Conservation (phyloP, 2,888 invertebrate genomes). For the Brenthis daphne region DNA sequence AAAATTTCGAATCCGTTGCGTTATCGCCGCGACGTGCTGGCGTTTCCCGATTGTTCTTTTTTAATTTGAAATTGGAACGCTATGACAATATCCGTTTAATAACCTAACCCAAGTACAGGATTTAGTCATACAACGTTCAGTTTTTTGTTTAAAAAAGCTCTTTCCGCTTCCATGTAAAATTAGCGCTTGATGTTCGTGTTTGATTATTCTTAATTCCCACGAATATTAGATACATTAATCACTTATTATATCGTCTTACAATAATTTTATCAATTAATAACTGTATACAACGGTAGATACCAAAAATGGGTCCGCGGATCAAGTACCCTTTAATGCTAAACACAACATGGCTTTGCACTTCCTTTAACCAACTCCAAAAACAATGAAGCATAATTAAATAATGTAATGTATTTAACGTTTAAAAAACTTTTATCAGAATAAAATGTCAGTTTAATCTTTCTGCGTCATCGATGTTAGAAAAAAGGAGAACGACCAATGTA, state of each 20-base stretch:
- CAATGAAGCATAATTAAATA: neutral
- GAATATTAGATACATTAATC: conserved; percentile 14
- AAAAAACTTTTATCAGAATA: neutral
- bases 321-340: conserved; percentile 17
- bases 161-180: neutral
- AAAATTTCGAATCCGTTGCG: conserved; percentile 82
- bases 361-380: conserved; percentile 13
- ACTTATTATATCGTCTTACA: neutral
- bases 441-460: no score
- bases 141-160: neutral
- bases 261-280: conserved; percentile 14
- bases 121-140: neutral
- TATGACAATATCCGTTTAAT: conserved; percentile 42
- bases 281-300: conserved; percentile 26
- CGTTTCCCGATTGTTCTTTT: conserved; percentile 76
- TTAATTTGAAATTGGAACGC: conserved; percentile 50
- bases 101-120: conserved; percentile 4
- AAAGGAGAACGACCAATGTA: no score
- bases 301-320: conserved; percentile 23
- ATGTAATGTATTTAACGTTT: neutral
- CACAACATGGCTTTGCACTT: conserved; percentile 16
- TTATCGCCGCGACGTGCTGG: conserved; percentile 78
- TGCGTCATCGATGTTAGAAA: no score
- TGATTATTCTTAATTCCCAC: conserved; percentile 10
- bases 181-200: no score